Percentiles rank a stretch among this genome's conserved stretches.
These are phyloP conservation scores for Colletes latitarsis DNA, from an alignment of 1,140 invertebrate genomes.

Conservation along the genomic window DNA sequence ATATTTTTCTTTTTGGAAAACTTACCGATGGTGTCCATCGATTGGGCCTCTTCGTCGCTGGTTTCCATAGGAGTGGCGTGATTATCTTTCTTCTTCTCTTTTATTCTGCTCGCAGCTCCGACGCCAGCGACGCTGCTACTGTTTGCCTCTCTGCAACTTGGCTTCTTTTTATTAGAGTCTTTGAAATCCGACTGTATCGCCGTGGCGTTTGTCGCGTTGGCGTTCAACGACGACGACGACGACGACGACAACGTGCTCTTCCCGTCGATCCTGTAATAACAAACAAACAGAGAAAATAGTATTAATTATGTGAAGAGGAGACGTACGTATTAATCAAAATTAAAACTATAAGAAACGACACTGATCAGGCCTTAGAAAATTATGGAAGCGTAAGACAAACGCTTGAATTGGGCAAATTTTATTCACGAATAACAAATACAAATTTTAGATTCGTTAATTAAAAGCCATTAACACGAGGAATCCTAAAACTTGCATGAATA, in stretches of 20 bases:
- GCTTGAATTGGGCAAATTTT: no score
- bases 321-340: no score
- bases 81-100: conserved; percentile 80
- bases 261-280: conserved; percentile 67
- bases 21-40: conserved; percentile 76
- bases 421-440: no score
- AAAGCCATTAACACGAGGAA: no score
- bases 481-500: no score
- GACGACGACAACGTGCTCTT: conserved; percentile 74
- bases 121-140: conserved; percentile 49
- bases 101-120: conserved; percentile 68
- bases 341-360: not conserved
- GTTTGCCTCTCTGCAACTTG: conserved; percentile 49
- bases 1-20: conserved; percentile 20
- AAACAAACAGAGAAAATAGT: conserved; percentile 6
- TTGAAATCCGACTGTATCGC: conserved; percentile 67
- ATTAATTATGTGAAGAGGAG: not conserved
- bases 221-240: conserved; percentile 45
- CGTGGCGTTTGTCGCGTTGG: conserved; percentile 60
- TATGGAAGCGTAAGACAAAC: no score
- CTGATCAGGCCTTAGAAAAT: no score
- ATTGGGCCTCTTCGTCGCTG: conserved; percentile 78
- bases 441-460: no score
- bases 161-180: conserved; percentile 74
- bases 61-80: conserved; percentile 78